These are phyloP conservation scores for Procambarus virginalis DNA, from an alignment of 1,140 invertebrate species.

Conservation along the genomic window DNA sequence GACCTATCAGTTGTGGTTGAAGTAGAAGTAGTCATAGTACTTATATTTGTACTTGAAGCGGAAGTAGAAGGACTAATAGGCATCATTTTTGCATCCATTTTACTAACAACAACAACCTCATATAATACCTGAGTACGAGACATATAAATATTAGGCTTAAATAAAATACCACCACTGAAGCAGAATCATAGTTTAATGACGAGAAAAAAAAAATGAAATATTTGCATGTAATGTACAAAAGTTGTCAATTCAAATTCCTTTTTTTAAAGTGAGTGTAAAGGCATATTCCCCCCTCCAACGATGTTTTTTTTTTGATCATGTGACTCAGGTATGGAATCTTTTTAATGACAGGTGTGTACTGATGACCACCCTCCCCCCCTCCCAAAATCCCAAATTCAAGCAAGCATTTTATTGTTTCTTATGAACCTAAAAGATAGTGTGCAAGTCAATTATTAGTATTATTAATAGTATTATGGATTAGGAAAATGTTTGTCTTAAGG, in stretches of 20 bases:
- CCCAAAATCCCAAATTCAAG: neutral
- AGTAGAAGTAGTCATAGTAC: too few relatives aligned
- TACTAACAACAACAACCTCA: too few relatives aligned
- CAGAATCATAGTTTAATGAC: constrained; percentile 62
- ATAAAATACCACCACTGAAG: constrained; percentile 19
- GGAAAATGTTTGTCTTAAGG: too few relatives aligned
- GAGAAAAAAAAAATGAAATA: constrained; percentile 17
- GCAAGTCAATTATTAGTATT: neutral
- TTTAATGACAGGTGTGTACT: too few relatives aligned
- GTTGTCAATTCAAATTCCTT: neutral
- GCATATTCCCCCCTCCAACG: neutral
- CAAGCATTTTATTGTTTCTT: neutral
- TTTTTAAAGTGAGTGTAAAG: constrained; percentile 24
- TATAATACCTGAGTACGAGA: too few relatives aligned
- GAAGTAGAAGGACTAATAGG: too few relatives aligned
- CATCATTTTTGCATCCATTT: too few relatives aligned
- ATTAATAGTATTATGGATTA: too few relatives aligned
- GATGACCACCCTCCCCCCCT: too few relatives aligned
- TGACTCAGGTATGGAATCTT: too few relatives aligned
- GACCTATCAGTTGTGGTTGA: too few relatives aligned
- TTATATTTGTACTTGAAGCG: too few relatives aligned
- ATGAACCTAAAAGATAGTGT: constrained; percentile 4
- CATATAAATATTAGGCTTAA: neutral
- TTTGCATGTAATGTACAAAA: constrained; percentile 53
- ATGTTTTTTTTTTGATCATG: neutral